These are phyloP conservation scores for Nasonia oneida DNA, from an alignment of 2,888 invertebrate species.

Conservation along the genomic window DNA sequence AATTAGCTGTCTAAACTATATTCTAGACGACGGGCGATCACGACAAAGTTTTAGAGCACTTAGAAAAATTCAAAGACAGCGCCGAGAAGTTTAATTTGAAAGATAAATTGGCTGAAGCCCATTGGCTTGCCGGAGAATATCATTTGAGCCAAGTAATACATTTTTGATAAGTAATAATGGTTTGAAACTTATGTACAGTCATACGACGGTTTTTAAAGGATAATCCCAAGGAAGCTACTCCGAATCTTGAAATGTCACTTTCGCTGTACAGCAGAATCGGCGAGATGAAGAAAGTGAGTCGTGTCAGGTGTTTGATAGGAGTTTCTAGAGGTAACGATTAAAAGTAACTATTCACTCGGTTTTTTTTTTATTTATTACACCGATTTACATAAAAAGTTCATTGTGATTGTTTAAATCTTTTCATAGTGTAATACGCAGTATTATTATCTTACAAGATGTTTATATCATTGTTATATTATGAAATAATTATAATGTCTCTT, in stretches of 20 bases:
- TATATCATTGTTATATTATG: conserved; percentile 33
- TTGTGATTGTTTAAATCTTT: conserved; percentile 23
- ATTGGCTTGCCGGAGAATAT: conserved; percentile 71
- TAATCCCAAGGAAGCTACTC: conserved; percentile 66
- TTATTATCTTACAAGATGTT: conserved; percentile 52
- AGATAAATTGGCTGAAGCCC: conserved; percentile 70
- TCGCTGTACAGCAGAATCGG: conserved; percentile 65
- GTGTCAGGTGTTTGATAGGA: conserved; percentile 69
- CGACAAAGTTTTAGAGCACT: conserved; percentile 67
- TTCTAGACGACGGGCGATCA: conserved; percentile 69
- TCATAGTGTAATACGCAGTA: conserved; percentile 34
- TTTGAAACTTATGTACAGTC: not conserved
- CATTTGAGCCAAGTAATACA: conserved; percentile 67
- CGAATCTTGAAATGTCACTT: conserved; percentile 68
- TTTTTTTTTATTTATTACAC: conserved; percentile 58
- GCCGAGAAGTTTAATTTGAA: conserved; percentile 65
- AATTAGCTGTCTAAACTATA: not conserved
- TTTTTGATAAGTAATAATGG: conserved; percentile 5
- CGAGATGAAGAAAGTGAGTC: conserved; percentile 65
- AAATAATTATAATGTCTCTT: conserved; percentile 42
- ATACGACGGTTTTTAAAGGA: conserved; percentile 62
- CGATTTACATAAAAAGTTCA: conserved; percentile 59
- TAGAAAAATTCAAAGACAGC: conserved; percentile 64
- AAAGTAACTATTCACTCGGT: not conserved
- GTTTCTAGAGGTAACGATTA: conserved; percentile 70